These are phyloP conservation scores for Leucosticte australis DNA, from an alignment of 2,113 vertebrate genomes.

Conservation along the genomic window DNA sequence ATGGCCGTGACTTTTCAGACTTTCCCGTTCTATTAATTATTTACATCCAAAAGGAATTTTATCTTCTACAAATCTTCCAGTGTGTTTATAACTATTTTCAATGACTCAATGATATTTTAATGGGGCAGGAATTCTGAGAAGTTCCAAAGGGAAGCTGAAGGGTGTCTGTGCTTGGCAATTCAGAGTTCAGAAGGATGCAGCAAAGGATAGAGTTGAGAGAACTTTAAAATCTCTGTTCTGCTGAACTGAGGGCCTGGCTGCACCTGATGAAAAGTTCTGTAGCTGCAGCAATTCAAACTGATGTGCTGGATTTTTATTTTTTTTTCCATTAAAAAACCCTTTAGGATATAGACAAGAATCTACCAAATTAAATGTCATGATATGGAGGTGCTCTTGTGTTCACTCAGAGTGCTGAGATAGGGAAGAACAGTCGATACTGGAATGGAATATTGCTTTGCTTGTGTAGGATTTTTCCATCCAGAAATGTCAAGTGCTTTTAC, in stretches of 20 bases:
- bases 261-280: background rate
- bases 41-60: background rate
- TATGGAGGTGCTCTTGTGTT: background rate
- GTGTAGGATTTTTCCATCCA: background rate
- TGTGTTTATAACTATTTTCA: background rate
- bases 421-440: background rate
- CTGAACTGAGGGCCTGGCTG: background rate
- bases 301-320: background rate
- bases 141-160: background rate
- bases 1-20: background rate
- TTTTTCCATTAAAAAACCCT: background rate
- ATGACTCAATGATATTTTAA: background rate
- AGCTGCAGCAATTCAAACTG: background rate
- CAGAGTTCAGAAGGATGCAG: background rate
- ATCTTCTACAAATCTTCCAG: background rate
- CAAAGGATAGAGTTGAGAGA: background rate
- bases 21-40: background rate
- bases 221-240: background rate
- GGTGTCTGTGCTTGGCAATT: background rate
- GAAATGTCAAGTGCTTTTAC: background rate
- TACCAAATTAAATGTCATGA: background rate
- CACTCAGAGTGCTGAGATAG: background rate
- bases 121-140: background rate
- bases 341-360: background rate
- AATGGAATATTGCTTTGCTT: background rate